Percentiles rank a stretch among this genome's conserved stretches.
These are phyloP conservation scores for Reticulitermes lucifugus DNA, from an alignment of 2,888 invertebrate species.

Conservation along the genomic window DNA sequence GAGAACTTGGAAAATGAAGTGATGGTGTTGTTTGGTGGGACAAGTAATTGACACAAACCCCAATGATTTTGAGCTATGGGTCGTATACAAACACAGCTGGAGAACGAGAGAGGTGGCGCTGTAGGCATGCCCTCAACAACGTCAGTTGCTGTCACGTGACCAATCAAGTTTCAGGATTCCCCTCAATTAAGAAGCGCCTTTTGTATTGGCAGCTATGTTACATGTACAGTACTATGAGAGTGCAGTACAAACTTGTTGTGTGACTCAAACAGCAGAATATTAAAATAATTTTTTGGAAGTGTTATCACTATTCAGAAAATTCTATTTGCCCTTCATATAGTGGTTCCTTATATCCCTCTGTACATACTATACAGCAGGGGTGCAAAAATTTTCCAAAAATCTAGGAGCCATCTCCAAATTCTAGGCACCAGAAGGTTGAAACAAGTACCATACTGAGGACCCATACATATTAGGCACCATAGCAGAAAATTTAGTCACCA, in stretches of 20 bases:
- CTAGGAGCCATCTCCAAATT: too few relatives aligned
- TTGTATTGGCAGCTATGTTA: too few relatives aligned
- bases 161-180: neutral
- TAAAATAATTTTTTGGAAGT: neutral
- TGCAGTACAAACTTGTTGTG: too few relatives aligned
- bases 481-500: too few relatives aligned
- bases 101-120: neutral
- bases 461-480: too few relatives aligned
- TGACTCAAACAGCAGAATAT: too few relatives aligned
- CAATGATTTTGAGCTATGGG: constrained; percentile 1
- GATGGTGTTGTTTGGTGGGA: constrained; percentile 27
- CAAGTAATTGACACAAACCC: constrained; percentile 15
- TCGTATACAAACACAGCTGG: neutral
- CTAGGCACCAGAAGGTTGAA: too few relatives aligned
- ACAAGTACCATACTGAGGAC: too few relatives aligned
- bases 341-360: neutral
- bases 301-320: neutral
- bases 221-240: too few relatives aligned
- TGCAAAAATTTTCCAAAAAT: too few relatives aligned
- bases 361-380: too few relatives aligned
- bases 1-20: constrained; percentile 8
- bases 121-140: neutral
- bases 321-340: neutral
- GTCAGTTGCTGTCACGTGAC: neutral
- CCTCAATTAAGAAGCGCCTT: too few relatives aligned